Conservation (phyloP, 2,888 invertebrate species). For the Podabrus alpinus region DNA sequence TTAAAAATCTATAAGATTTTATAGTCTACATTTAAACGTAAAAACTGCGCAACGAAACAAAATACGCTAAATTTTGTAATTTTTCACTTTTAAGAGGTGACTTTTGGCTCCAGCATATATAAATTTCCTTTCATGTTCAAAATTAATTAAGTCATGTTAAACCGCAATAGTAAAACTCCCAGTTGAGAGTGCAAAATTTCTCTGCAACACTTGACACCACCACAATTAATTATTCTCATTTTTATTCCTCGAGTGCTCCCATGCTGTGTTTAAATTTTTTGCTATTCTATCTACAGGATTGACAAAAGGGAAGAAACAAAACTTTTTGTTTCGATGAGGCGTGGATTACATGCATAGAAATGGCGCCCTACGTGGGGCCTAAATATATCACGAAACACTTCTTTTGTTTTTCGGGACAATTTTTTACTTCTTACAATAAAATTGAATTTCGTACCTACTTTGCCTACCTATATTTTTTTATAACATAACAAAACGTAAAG, state of each 20-base stretch:
- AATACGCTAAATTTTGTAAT: not conserved
- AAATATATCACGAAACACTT: not conserved
- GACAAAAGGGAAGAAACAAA: not conserved
- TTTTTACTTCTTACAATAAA: too few species aligned
- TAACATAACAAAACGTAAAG: not conserved
- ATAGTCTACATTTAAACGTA: too few species aligned
- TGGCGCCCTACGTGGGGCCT: too few species aligned
- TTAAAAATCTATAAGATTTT: too few species aligned
- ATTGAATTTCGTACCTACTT: not conserved
- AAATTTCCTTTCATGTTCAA: not conserved
- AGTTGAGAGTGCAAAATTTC: not conserved
- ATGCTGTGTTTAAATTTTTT: not conserved
- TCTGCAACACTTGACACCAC: not conserved
- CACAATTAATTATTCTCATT: not conserved
- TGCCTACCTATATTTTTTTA: not conserved
- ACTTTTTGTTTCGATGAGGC: not conserved
- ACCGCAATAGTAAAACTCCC: not conserved
- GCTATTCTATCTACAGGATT: not conserved
- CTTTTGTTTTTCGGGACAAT: too few species aligned
- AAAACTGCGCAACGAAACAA: not conserved
- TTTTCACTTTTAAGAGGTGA: not conserved
- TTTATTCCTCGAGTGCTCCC: not conserved
- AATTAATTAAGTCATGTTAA: not conserved
- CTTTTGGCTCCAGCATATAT: not conserved
- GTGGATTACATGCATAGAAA: not conserved